Evolutionary conservation across 1,140 invertebrate genomes (phyloP).

Genomic region (Panulirus ornatus): DNA sequence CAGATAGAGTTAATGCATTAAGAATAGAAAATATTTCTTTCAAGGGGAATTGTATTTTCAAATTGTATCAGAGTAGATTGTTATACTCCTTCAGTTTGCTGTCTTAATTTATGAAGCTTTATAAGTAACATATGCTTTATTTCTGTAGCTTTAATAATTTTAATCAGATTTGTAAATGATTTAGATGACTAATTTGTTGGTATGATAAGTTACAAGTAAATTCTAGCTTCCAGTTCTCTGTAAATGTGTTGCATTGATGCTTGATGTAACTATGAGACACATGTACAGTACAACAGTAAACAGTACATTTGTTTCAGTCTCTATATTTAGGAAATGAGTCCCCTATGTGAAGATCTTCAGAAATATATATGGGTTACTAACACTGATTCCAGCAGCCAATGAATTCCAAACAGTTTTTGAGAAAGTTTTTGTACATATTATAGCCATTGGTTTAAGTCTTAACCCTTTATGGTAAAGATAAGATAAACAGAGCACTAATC

Average conservation of each 20-base stretch:
- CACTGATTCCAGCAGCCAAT: too few species aligned
- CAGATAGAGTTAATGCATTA: too few species aligned
- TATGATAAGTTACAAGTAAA: background rate
- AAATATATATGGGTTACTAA: too few species aligned
- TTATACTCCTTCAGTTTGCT: background rate
- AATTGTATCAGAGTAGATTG: background rate
- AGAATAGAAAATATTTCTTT: background rate
- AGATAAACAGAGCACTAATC: too few species aligned
- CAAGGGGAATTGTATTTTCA: background rate
- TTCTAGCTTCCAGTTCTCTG: background rate
- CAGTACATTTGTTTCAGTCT: background rate
- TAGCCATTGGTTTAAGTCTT: background rate
- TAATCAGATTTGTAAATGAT: background rate
- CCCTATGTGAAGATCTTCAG: too few species aligned
- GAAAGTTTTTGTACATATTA: too few species aligned
- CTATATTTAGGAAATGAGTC: too few species aligned
- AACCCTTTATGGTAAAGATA: background rate
- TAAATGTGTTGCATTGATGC: too few species aligned
- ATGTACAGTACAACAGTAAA: background rate
- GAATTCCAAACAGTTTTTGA: too few species aligned
- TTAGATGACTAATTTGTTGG: background rate
- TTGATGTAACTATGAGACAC: too few species aligned
- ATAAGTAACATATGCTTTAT: conserved; percentile 11
- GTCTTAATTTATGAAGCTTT: background rate
- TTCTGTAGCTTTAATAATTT: background rate